Base-by-base conservation (phyloP, 2,113 vertebrate species). In the Gopherus evgoodei region DNA sequence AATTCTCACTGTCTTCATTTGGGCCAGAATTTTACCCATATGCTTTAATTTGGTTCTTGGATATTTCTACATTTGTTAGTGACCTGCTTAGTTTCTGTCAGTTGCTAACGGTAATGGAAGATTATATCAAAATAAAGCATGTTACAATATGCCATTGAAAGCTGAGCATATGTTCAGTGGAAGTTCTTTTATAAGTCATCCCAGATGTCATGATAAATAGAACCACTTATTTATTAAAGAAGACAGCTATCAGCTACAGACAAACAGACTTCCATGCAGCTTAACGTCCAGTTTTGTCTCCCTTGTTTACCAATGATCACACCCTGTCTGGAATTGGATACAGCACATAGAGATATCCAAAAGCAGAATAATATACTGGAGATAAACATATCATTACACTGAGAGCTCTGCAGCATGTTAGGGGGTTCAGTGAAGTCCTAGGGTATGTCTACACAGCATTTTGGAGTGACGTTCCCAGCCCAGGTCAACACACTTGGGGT, bases 331-430 rank as follows among this genome's bases (percentile, higher is more conserved):
- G 38, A 24, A 10, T 0, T 1, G 1, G 6, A 65, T 69, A n/a
- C 38, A 16, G 0, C 5, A 65, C 69, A 35, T 12, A 53, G 83
- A 83, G 57, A 31, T 24, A 17, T 5, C 0, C 1, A 72, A 81
- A 35, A 19, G 44, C 19, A 52, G 50, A 31, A 7, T 62, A 31
- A 62, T 78, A 76, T 21, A 17, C 11, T 0, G 0, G 13, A 27
- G 31, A 84, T 6, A n/a, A 72, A 11, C 7, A 10, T 1, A 0
- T 69, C 9, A 38, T 56, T 14, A 31, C 8, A n/a, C 7, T 69
- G n/a, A 35, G 31, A 62, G 2, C 17, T 88, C 25, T 72, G 59
- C 14, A 29, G 59, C 29, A 31, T 72, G 19, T 72, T 38, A 72
- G 7, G 9, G 38, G 65, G n/a, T 72, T 72, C 65, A 72, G 8